These are phyloP conservation scores for Agrochola lota DNA, from an alignment of 2,888 invertebrate genomes.

Conservation along the genomic window DNA sequence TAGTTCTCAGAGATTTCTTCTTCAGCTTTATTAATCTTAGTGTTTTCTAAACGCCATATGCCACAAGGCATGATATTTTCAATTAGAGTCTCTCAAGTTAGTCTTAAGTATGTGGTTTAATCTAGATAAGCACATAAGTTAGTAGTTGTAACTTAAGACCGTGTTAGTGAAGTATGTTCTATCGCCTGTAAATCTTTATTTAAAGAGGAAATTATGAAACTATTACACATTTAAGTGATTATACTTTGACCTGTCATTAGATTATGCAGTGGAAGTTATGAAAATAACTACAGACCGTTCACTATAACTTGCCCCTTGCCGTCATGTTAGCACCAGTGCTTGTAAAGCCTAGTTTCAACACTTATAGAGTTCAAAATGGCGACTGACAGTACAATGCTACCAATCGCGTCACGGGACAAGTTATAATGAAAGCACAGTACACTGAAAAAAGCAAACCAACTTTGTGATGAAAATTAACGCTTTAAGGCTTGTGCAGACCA, in stretches of 20 bases:
- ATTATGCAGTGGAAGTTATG: too few species aligned
- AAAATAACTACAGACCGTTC: too few species aligned
- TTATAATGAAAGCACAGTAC: too few species aligned
- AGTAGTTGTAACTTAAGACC: constrained; percentile 23
- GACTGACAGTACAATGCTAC: too few species aligned
- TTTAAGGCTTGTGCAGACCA: too few species aligned
- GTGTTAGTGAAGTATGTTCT: constrained; percentile 3
- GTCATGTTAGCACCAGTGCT: too few species aligned
- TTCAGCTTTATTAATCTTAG: neutral
- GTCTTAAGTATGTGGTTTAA: constrained; percentile 14
- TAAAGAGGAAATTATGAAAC: constrained; percentile 37
- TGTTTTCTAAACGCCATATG: neutral
- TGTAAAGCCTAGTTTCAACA: too few species aligned
- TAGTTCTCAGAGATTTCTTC: neutral
- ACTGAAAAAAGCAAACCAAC: neutral
- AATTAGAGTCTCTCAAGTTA: constrained; percentile 20
- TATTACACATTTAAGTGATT: constrained; percentile 3
- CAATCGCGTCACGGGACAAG: too few species aligned
- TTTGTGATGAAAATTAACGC: neutral
- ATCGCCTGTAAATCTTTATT: constrained; percentile 29
- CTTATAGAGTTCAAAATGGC: too few species aligned
- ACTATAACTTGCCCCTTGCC: too few species aligned
- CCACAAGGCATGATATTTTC: constrained; percentile 29
- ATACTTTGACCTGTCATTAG: neutral
- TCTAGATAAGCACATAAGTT: constrained; percentile 35